Evolutionary conservation across 1,140 invertebrate species (phyloP), one percentile per base, ranked within the genome.

Genomic region (Hylaeus anthracinus): DNA sequence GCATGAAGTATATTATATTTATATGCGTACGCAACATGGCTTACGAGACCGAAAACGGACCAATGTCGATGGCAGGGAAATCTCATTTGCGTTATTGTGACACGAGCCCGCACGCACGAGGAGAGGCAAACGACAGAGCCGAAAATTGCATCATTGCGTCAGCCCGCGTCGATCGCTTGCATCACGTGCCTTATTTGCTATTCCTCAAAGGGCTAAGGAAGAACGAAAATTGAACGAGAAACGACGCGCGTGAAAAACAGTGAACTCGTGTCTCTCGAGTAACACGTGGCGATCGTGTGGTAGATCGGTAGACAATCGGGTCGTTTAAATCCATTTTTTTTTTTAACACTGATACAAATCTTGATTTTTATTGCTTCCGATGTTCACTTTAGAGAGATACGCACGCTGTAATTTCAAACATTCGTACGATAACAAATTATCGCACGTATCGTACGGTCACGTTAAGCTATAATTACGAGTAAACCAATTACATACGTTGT

Each of bases 61-160:
- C 45, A 26, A 26, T 26, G 26, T 26, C 6, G 67, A 37, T 39
- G 67, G 61, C 26, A 69, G 15, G 12, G 66, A 77, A 37, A 55
- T 66, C 51, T 66, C 51, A 6, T 67, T 66, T 55, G 51, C 39
- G 48, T 37, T 51, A 51, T 45, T 5, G 26, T 10, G 37, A 64
- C 61, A 43, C 51, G 51, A 51, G 43, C 51, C 51, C 51, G 51
- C 51, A 51, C 61, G n/a, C 56, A 2, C 15, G 4, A 0, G 4
- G 63, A 14, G n/a, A 72, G 5, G 14, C 12, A 65, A 65, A 41
- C 3, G 5, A 26, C 56, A 64, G 58, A 58, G 37, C 58, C 58
- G 39, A 64, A 72, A 78, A 63, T 78, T 78, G 76, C 69, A 39
- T 77, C 74, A 39, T 55, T 55, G 45, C 76, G 69, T 45, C 58